Base-by-base conservation (phyloP, 2,888 invertebrate species). In the Euzetes globulus region DNA sequence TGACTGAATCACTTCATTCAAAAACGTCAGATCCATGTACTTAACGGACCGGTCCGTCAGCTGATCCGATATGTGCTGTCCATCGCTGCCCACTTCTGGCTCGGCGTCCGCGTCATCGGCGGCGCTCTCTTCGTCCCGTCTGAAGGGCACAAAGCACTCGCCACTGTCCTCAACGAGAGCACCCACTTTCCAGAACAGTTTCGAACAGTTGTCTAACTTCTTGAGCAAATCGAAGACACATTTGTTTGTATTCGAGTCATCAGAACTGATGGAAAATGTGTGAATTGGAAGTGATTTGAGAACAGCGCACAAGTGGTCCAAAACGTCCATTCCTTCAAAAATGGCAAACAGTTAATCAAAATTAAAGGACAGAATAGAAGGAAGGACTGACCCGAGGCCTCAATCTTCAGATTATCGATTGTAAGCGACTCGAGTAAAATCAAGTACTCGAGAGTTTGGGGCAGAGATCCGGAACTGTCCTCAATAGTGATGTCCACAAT, bases 151-250 rank as follows among this genome's bases (percentile, higher is more conserved):
- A 33, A 72, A 75, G 52, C 76, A 76, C 15, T 76, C 65, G n/a
- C 76, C 76, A n/a, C 29, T 60, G 47, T 76, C 76, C 27, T 76
- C 76, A 17, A 76, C 73, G n/a, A 45, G 17, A 1, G 37, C 75
- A 0, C 47, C 41, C 11, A 76, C 75, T 41, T 70, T 63, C 76
- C 76, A 76, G 45, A 15, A 58, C 3, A 75, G 41, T 22, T 73
- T 52, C 27, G 71, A 33, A 41, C 41, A 73, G 15, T 29, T 65
- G 33, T 68, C 27, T 5, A 75, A 27, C 47, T 75, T 63, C 17
- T 68, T 72, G 9, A 75, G 50, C 19, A 65, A 45, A 52, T 73
- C 73, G n/a, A 75, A 75, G 9, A 71, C 50, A 33, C 73, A 65
- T 50, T 70, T 73, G 47, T 76, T 76, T 13, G 76, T 73, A 25